Percentiles rank a stretch among this genome's conserved stretches.
Conservation (phyloP, 1,140 invertebrate genomes). For the Gryon sp. region DNA sequence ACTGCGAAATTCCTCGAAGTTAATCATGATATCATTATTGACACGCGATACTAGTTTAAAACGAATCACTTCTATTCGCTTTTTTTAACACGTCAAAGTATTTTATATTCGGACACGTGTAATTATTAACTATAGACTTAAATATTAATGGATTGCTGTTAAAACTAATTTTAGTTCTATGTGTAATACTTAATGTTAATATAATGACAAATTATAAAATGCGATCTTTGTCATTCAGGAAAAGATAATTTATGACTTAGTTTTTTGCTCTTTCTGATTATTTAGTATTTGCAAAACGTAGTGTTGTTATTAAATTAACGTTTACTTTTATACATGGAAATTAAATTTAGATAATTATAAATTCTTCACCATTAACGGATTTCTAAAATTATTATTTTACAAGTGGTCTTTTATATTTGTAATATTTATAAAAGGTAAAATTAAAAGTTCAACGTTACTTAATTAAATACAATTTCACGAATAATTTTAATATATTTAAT, state of each 20-base stretch:
- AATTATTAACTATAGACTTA: constrained; percentile 2
- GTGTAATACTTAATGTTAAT: constrained; percentile 1
- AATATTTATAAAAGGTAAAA: too few species aligned
- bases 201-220: constrained; percentile 4
- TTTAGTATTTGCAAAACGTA: too few species aligned
- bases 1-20: constrained; percentile 15
- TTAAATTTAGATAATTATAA: too few species aligned
- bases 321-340: too few species aligned
- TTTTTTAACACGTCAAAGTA: constrained; percentile 7
- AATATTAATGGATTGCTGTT: constrained; percentile 23
- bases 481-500: too few species aligned
- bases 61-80: constrained; percentile 8
- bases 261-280: too few species aligned
- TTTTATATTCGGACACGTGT: constrained; percentile 21
- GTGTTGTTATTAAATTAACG: too few species aligned
- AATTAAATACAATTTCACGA: too few species aligned
- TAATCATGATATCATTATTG: constrained; percentile 21
- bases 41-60: constrained; percentile 6
- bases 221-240: constrained; percentile 3
- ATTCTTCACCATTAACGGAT: too few species aligned
- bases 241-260: constrained; percentile 2
- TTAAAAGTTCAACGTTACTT: too few species aligned
- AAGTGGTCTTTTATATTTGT: too few species aligned
- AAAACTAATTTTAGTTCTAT: constrained; percentile 26
- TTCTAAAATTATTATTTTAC: too few species aligned